Evolutionary conservation across 2,113 vertebrate genomes (phyloP).

Genomic region (Piprites chloris): DNA sequence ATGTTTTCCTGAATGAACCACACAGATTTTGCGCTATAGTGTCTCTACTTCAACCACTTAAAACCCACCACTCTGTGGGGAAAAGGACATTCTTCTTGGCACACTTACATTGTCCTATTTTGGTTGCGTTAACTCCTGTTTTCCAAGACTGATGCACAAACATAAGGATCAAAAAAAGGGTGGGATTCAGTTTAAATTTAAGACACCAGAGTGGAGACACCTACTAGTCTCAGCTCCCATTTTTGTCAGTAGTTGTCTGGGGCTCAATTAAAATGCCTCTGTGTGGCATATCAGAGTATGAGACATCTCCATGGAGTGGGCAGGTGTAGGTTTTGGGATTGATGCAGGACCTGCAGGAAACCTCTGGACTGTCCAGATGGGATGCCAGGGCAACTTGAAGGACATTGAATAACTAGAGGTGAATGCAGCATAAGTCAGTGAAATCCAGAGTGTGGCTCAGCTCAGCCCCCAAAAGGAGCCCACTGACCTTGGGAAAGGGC

Average conservation of each 20-base stretch:
- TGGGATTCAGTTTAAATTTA: not conserved
- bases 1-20: not conserved
- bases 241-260: not conserved
- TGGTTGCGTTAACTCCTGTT: not conserved
- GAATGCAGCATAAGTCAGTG: not conserved
- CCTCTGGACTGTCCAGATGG: not conserved
- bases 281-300: not conserved
- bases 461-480: not conserved
- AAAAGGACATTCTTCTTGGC: not conserved
- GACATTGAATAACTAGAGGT: too few relatives aligned
- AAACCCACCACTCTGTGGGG: not conserved
- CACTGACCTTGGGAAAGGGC: not conserved
- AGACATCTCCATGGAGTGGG: not conserved
- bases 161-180: not conserved
- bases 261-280: not conserved
- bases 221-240: not conserved
- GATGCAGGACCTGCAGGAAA: not conserved
- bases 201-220: not conserved
- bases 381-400: not conserved
- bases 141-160: not conserved
- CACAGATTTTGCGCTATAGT: not conserved
- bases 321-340: not conserved
- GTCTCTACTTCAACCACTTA: not conserved
- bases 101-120: not conserved
- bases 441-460: not conserved